Conservation (phyloP, 2,888 invertebrate species). For the Tetropium fuscum region DNA sequence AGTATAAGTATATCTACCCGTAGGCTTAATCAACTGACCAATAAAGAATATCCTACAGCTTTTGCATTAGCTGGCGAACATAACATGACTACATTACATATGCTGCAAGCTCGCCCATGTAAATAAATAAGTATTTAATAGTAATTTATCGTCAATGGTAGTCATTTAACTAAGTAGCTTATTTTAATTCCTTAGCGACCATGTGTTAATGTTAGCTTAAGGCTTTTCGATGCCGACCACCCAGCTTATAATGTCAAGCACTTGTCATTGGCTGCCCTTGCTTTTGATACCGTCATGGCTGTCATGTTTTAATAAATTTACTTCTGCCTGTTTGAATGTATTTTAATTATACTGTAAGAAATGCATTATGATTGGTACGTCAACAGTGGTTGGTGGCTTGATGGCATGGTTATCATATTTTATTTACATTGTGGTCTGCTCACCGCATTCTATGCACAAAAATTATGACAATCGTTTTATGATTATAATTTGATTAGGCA, state of each 20-base stretch:
- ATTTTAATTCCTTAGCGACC: constrained; percentile 42
- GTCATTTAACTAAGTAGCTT: constrained; percentile 43
- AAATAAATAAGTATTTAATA: constrained; percentile 35
- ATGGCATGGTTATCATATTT: too few relatives aligned
- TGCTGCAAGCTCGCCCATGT: constrained; percentile 26
- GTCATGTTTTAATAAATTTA: constrained; percentile 48
- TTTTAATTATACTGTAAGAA: constrained; percentile 34
- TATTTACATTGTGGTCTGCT: too few relatives aligned
- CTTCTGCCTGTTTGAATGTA: constrained; percentile 32
- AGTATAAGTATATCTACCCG: too few relatives aligned
- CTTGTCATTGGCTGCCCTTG: constrained; percentile 50
- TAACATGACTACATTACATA: constrained; percentile 18
- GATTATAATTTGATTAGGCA: too few relatives aligned
- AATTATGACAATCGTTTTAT: too few relatives aligned
- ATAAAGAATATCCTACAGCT: constrained; percentile 3
- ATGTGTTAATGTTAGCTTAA: constrained; percentile 43
- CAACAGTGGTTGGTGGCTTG: too few relatives aligned
- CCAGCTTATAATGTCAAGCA: constrained; percentile 35
- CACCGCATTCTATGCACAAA: too few relatives aligned
- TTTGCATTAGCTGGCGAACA: constrained; percentile 25
- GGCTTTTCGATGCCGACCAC: constrained; percentile 46
- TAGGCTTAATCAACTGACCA: not conserved
- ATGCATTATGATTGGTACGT: constrained; percentile 7
- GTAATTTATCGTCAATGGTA: constrained; percentile 38
- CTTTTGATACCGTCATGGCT: constrained; percentile 41